A percentile compares a stretch with the other conserved stretches of the same genome.
phyloP scores from a whole-genome alignment of 64 coral and sea anemone genomes.

The Pachyseris speciosa region DNA sequence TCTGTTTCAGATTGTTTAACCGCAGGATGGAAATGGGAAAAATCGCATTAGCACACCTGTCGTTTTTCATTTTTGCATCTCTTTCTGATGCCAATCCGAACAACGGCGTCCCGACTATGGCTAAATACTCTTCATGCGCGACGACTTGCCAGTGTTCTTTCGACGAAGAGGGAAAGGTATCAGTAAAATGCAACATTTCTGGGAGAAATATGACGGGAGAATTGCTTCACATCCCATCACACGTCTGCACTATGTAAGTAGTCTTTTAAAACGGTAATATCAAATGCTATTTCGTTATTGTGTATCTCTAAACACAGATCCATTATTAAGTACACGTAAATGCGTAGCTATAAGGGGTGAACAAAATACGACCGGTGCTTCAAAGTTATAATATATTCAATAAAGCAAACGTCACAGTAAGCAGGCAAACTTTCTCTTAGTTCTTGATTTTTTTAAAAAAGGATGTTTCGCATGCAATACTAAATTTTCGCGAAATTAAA shows the following conservation, averaged over 20 bases:
- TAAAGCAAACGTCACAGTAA: too few relatives aligned
- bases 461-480: too few relatives aligned
- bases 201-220: neutral
- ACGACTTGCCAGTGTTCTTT: neutral
- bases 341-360: too few relatives aligned
- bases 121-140: neutral
- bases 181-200: neutral
- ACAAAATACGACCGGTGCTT: too few relatives aligned
- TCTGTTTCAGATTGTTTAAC: too few relatives aligned
- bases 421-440: too few relatives aligned
- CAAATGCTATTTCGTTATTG: neutral
- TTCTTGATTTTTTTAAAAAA: too few relatives aligned
- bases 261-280: neutral
- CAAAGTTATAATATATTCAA: too few relatives aligned
- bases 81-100: neutral
- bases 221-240: neutral
- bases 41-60: neutral
- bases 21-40: neutral
- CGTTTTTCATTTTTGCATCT: neutral
- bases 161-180: neutral
- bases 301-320: too few relatives aligned
- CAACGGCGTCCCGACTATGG: neutral
- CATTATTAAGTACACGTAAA: too few relatives aligned
- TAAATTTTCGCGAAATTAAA: too few relatives aligned
- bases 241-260: conserved; percentile 12